Percentiles rank a stretch among this genome's conserved stretches.
Conservation (phyloP, 2,888 invertebrate genomes). For the Andrena flavipes region DNA sequence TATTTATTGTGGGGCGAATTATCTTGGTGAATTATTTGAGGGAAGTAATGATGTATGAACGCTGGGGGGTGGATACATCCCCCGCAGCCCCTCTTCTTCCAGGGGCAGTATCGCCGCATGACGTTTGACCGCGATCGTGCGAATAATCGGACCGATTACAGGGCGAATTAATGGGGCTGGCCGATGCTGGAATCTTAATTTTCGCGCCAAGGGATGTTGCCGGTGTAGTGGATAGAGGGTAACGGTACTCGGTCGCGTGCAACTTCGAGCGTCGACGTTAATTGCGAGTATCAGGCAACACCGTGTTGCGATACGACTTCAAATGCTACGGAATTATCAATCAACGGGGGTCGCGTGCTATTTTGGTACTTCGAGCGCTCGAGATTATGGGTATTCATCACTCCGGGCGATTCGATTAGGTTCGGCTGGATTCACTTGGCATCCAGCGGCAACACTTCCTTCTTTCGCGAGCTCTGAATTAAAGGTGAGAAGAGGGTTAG, state of each 20-base stretch:
- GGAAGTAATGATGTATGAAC: slow-evolving; percentile 57
- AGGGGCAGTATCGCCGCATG: slow-evolving; percentile 18
- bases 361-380: too few species aligned
- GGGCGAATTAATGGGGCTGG: slow-evolving; percentile 9
- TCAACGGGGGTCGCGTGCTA: too few species aligned
- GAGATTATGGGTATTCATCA: too few species aligned
- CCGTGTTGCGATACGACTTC: too few species aligned
- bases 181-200: neutral
- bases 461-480: too few species aligned
- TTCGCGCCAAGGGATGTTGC: neutral
- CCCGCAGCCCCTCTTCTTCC: neutral
- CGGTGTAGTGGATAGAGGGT: neutral
- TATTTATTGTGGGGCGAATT: slow-evolving; percentile 60
- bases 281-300: neutral
- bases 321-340: too few species aligned
- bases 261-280: neutral
- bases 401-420: too few species aligned
- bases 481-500: too few species aligned
- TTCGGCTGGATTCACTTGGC: too few species aligned
- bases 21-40: slow-evolving; percentile 62
- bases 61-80: neutral
- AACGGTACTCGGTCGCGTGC: neutral
- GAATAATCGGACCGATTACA: slow-evolving; percentile 38
- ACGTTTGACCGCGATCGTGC: slow-evolving; percentile 14
- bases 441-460: too few species aligned